Conservation (phyloP, 2,113 vertebrate species). For the Baryphthengus martii region DNA sequence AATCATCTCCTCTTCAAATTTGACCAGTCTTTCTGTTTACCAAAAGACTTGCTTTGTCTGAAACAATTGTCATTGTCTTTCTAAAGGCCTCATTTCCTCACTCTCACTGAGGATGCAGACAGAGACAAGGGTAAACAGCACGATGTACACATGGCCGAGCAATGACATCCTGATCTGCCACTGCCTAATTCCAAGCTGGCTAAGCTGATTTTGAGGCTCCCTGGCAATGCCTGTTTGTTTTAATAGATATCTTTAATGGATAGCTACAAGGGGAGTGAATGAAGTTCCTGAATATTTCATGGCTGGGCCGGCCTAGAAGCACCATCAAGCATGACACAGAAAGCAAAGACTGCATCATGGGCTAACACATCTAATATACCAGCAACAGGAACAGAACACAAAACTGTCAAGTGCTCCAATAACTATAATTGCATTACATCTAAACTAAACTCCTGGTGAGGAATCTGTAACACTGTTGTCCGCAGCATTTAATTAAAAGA, state of each 20-base stretch:
- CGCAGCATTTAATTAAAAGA: constrained; percentile 44
- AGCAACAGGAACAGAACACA: background rate
- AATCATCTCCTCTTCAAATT: constrained; percentile 62
- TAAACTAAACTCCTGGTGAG: constrained; percentile 43
- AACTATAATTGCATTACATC: background rate
- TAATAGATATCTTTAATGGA: background rate
- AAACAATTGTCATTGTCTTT: constrained; percentile 29
- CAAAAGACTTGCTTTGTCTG: constrained; percentile 4
- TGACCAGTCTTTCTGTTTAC: constrained; percentile 44
- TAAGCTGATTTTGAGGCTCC: background rate
- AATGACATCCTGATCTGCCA: background rate
- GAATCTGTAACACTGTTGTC: constrained; percentile 8
- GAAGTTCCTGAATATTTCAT: background rate
- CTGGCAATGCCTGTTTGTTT: background rate
- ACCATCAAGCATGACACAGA: background rate
- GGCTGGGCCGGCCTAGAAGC: background rate
- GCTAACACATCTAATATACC: background rate
- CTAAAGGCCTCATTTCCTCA: constrained; percentile 8
- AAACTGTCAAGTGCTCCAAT: background rate
- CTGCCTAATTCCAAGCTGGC: background rate
- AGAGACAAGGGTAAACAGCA: background rate
- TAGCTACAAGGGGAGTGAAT: background rate
- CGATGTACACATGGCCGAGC: background rate
- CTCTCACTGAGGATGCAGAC: background rate
- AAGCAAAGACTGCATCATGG: background rate